Evolutionary conservation across 2,888 invertebrate genomes (phyloP), one percentile per base, ranked within the genome.

Genomic region (Argyresthia albistria): DNA sequence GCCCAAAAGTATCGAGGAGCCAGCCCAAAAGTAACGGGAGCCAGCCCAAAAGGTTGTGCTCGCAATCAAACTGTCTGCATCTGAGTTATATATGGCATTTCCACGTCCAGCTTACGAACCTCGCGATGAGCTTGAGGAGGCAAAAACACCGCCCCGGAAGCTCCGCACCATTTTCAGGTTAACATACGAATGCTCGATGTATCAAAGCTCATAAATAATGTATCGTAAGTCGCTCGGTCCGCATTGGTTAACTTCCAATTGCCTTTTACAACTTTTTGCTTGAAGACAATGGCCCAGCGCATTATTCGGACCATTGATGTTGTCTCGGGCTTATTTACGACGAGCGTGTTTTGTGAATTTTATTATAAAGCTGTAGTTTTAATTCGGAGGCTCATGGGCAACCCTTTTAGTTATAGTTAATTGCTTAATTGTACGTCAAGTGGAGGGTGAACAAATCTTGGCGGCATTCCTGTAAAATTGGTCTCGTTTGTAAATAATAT

Each of bases 141-240:
- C 45, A 16, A 43, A 43, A 14, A 10, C n/a, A 25, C 12, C 61
- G 69, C 76, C 66, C 76, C 75, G 69, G 83, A 82, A 69, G 69
- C 70, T 43, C 69, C 73, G 51, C 77, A 78, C 61, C 77, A 76
- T 69, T 82, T 83, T 76, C 83, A 82, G 80, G 82, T 83, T 60
- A 63, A 25, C 58, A 54, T 55, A 57, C 59, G 53, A 36, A 35
- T 2, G 25, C 25, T 25, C 25, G 25, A 25, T 25, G 25, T 25
- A 25, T 6, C 14, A 43, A 45, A 45, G 14, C 62, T 66, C 59
- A 67, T 69, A 65, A 62, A 69, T 69, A 59, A 67, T 67, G 66
- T 65, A 67, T 64, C 15, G 16, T 16, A 16, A 10, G 14, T 15
- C 45, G 14, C 45, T 10, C 15, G 8, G 10, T 16, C 45, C 45